Base-by-base conservation (phyloP, 2,797 vertebrate genomes). In the Ammospiza maritima region DNA sequence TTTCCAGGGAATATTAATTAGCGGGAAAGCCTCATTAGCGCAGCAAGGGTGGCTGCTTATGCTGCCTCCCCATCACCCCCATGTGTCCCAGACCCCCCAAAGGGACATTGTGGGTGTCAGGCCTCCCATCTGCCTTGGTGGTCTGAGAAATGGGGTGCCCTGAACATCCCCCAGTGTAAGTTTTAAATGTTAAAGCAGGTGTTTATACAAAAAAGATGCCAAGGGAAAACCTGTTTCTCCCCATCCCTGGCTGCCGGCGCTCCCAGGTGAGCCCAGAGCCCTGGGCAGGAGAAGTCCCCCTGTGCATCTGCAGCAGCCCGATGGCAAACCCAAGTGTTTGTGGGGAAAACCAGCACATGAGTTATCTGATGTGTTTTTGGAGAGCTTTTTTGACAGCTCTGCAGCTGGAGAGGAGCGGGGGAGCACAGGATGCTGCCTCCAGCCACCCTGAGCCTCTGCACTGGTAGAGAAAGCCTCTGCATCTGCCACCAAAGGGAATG, bases 1-100 rank as follows among this genome's bases (percentile, higher is more conserved):
- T 93, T 96, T 79, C 85, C 16, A 21, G 48, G 74, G 89, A 94
- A 91, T 90, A 65, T 73, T 94, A 96, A 95, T 93, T 81, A 94
- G 79, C 80, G 26, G 60, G 56, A 90, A 94, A 88, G 36, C 61
- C 92, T 93, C 90, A 88, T 94, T 91, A 86, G 50, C 23, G 11
- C 90, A 83, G 66, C 42, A 62, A 45, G 71, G 64, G 64, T 53
- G 48, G 69, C 58, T 34, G 8, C 25, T 4, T 4, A 54, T 1
- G 0, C 53, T 84, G 47, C 53, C 56, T 69, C 10, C 42, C 56
- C 61, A 36, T 17, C 34, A 50, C 15, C 6, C 4, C 23, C 1
- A 0, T 6, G 36, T 47, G n/a, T 45, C 44, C 65, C 0, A 0
- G 47, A 72, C 5, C 42, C 73, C 54, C 27, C 17, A 6, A 48